Evolutionary conservation across 2,888 invertebrate species (phyloP).

Genomic region (Euspilapteryx auroguttella): DNA sequence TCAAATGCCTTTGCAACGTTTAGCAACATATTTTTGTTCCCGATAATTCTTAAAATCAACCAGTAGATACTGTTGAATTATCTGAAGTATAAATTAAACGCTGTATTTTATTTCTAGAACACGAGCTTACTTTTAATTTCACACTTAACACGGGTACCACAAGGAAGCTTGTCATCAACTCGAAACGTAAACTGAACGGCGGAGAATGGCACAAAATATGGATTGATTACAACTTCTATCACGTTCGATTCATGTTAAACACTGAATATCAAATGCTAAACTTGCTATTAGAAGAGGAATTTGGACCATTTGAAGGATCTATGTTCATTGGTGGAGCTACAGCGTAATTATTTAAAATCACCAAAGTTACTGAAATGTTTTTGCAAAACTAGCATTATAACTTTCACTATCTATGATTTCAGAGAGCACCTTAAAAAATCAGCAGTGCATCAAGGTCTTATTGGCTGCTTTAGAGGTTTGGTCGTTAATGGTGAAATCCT

Average conservation of each 20-base stretch:
- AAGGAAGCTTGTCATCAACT: constrained; percentile 80
- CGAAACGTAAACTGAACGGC: constrained; percentile 79
- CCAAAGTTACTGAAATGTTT: background rate
- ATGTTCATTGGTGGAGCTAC: constrained; percentile 94
- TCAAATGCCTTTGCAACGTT: no score
- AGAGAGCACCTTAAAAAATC: constrained; percentile 82
- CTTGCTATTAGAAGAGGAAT: constrained; percentile 81
- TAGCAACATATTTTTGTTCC: no score
- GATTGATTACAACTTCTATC: constrained; percentile 94
- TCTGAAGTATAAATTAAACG: no score
- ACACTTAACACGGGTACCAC: constrained; percentile 83
- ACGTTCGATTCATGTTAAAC: constrained; percentile 91
- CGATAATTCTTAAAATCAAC: no score
- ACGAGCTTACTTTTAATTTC: constrained; percentile 86
- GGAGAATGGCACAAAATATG: constrained; percentile 97
- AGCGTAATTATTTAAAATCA: constrained; percentile 64
- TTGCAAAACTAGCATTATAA: constrained; percentile 5
- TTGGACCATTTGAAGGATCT: constrained; percentile 90
- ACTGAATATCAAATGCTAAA: constrained; percentile 88
- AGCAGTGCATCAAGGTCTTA: constrained; percentile 84
- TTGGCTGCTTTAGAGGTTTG: constrained; percentile 91
- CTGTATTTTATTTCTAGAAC: no score
- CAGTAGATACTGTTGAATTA: no score
- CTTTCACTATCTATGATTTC: constrained; percentile 11
- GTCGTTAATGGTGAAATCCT: constrained; percentile 90